Percentiles rank a stretch among this genome's conserved stretches.
Conservation (phyloP, 2,888 invertebrate species). For the Ectemnius continuus region DNA sequence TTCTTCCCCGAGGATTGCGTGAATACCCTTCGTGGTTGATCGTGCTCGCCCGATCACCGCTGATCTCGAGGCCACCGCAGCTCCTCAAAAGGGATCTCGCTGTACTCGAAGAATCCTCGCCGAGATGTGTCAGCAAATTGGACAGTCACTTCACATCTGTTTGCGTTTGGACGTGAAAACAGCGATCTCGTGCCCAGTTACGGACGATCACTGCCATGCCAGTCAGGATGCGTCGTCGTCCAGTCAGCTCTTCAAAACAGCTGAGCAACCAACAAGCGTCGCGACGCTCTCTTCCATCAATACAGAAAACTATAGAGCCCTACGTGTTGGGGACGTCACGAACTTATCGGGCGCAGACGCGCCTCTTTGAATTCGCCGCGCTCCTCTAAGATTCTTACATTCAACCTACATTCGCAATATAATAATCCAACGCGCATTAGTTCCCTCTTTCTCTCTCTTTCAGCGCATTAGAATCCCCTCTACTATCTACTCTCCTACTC, state of each 20-base stretch:
- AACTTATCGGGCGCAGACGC: slow-evolving; percentile 14
- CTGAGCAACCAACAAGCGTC: slow-evolving; percentile 63
- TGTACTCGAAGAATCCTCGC: slow-evolving; percentile 50
- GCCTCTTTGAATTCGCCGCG: not conserved
- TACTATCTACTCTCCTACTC: too few relatives aligned
- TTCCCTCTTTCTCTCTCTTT: too few relatives aligned
- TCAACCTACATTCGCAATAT: too few relatives aligned
- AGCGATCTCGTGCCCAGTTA: slow-evolving; percentile 61
- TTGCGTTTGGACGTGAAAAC: slow-evolving; percentile 73
- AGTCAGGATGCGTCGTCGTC: slow-evolving; percentile 41
- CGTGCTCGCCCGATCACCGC: slow-evolving; percentile 28
- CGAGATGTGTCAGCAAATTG: slow-evolving; percentile 73
- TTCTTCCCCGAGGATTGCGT: slow-evolving; percentile 20
- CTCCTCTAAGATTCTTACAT: too few relatives aligned
- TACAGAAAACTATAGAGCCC: slow-evolving; percentile 26
- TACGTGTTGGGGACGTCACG: slow-evolving; percentile 23
- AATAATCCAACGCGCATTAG: too few relatives aligned
- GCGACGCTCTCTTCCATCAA: slow-evolving; percentile 48
- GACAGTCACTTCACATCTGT: slow-evolving; percentile 76
- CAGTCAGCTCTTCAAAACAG: slow-evolving; percentile 66
- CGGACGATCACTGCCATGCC: slow-evolving; percentile 58
- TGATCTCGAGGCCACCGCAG: slow-evolving; percentile 17
- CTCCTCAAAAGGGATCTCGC: slow-evolving; percentile 47
- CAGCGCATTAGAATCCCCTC: too few relatives aligned
- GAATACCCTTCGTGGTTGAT: slow-evolving; percentile 22